Percentiles rank a stretch among this genome's conserved stretches.
phyloP scores from a whole-genome alignment of 2,888 invertebrate genomes.

The Hymenopus coronatus region DNA sequence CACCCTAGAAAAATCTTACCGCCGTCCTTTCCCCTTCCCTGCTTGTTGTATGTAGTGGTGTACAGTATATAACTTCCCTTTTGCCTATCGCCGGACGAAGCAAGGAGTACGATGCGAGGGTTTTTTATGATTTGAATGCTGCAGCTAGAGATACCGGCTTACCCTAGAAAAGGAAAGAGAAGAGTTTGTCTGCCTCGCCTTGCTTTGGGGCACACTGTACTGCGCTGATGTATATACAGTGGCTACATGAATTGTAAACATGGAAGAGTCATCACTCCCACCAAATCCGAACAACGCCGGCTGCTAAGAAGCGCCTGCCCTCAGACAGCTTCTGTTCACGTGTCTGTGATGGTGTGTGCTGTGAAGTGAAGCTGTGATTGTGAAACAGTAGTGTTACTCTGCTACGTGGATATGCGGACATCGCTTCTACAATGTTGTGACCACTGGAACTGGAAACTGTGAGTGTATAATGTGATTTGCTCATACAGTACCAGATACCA shows the following conservation, averaged over 20 bases:
- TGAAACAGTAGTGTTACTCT: background rate
- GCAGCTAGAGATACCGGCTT: constrained; percentile 9
- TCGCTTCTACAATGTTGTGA: background rate
- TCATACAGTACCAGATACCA: background rate
- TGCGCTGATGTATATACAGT: constrained; percentile 32
- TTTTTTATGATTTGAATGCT: constrained; percentile 13
- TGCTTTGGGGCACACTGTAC: constrained; percentile 14
- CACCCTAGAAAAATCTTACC: constrained; percentile 20
- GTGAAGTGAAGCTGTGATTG: background rate
- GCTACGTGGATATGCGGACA: background rate
- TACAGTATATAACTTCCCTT: constrained; percentile 5
- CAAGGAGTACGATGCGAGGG: background rate
- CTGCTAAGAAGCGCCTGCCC: background rate
- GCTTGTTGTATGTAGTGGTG: background rate
- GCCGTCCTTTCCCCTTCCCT: background rate
- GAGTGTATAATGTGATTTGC: background rate
- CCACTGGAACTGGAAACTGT: background rate
- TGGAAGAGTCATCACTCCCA: background rate
- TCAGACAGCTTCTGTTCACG: background rate
- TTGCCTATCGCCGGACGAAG: constrained; percentile 3
- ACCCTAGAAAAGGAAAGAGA: background rate
- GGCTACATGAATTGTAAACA: constrained; percentile 35
- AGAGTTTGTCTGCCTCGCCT: background rate
- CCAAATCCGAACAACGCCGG: background rate
- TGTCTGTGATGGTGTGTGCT: background rate